Base-by-base conservation (phyloP, 2,113 vertebrate species). In the Prionailurus bengalensis region DNA sequence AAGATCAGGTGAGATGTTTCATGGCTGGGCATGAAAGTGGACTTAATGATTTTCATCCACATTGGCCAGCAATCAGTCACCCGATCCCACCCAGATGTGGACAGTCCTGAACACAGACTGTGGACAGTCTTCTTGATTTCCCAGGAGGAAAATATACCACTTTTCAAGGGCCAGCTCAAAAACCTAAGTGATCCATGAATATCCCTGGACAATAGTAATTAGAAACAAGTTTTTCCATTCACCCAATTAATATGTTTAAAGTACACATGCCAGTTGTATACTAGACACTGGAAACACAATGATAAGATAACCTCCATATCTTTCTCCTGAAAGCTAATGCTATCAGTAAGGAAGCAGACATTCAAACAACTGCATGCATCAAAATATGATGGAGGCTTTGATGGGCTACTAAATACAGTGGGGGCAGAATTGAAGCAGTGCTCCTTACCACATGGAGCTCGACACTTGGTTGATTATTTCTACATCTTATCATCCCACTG, bases 401-500 rank as follows among this genome's bases (percentile, higher is more conserved):
- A 53, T 63, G n/a, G 48, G 58, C 74, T 58, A 27, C 66, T 76
- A 27, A 58, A 45, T 36, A 73, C 5, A 11, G 16, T 39, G 12
- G 9, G 58, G 48, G 39, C n/a, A 84, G 89, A 79, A 45, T 11
- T 82, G 36, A 93, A 55, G n/a, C 53, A 25, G 3, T 79, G 11
- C 19, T 89, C 19, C 73, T 76, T 71, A 42, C 70, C 36, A 11
- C 5, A 7, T 83, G 55, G 63, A 83, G 7, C 7, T 51, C 70
- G 71, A 89, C 36, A 39, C 51, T 71, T 73, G 10, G 74, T 76
- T 65, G 29, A 84, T 91, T 58, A 23, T 92, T 45, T 96, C 21
- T 48, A 65, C 36, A 29, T 83, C 74, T 96, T 89, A 86, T 95
- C 93, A 84, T 45, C 36, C 94, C 83, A 81, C 48, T 81, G 3